Evolutionary conservation across 2,888 invertebrate genomes (phyloP).

Genomic region (Diplolepis rosae): DNA sequence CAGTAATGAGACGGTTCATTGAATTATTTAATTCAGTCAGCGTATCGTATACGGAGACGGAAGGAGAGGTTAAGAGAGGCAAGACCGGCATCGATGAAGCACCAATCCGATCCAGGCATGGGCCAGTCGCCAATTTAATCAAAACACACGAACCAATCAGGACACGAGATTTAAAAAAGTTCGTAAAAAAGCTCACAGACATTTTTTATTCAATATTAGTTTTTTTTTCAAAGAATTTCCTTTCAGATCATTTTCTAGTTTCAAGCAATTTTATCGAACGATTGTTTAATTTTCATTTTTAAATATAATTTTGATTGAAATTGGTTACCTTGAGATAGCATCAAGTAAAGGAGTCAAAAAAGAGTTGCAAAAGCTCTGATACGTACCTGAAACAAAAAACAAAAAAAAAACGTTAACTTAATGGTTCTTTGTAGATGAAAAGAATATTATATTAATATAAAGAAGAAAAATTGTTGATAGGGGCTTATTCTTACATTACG

Average conservation of each 20-base stretch:
- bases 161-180: background rate
- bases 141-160: slow-evolving; percentile 22
- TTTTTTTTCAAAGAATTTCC: background rate
- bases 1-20: slow-evolving; percentile 58
- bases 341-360: background rate
- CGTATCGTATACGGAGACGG: slow-evolving; percentile 34
- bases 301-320: no score
- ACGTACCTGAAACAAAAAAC: background rate
- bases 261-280: no score
- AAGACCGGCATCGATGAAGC: background rate
- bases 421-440: no score
- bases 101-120: slow-evolving; percentile 12
- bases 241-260: background rate
- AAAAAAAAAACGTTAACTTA: no score
- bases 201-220: background rate
- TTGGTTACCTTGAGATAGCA: background rate
- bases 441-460: no score
- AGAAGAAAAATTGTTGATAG: background rate
- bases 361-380: background rate
- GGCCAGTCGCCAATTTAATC: slow-evolving; percentile 13
- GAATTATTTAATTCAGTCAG: slow-evolving; percentile 60
- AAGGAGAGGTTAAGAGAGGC: slow-evolving; percentile 22
- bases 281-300: no score
- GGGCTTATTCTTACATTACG: background rate
- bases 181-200: background rate